Base-by-base conservation (phyloP, 2,797 vertebrate genomes). In the Myotis myotis region DNA sequence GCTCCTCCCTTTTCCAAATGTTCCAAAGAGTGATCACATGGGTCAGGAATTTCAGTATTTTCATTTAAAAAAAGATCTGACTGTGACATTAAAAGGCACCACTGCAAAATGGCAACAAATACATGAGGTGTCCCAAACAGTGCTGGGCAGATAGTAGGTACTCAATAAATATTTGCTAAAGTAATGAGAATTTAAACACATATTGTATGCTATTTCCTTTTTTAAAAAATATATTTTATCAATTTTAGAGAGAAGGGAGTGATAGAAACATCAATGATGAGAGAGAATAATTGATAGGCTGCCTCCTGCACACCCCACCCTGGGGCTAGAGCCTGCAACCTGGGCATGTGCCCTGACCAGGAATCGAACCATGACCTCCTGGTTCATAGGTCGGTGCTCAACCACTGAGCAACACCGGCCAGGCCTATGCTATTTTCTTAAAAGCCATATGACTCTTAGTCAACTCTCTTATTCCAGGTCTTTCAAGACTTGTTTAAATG, bases 401-500 rank as follows among this genome's bases (percentile, higher is more conserved):
- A 62, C 60, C 13, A 62, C 60, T 62, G 60, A 62, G 6, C 28
- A 2, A 62, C 60, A 62, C 60, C 13, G 13, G 60, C 57, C 12
- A 0, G 57, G 25, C 57, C 25, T 66, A 62, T 15, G 11, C 30
- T 66, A 70, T 68, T 70, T 93, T 92, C 44, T 90, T 33, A n/a
- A 80, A 92, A 93, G 64, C 19, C 28, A 88, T 44, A 49, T 28
- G 84, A 87, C 17, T 90, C 53, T 71, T 38, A 87, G 68, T 57
- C 36, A 33, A 33, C 60, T 82, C 44, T 88, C 41, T 55, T 79
- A 72, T 57, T 89, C 41, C 15, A 89, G 33, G 11, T 91, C 55
- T 81, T 95, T 87, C 30, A 93, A 83, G 11, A 68, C 30, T 16
- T 87, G 84, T 38, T 74, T 89, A 88, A 91, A 79, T 76, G 2